Percentiles rank a stretch among this genome's conserved stretches.
Evolutionary conservation across 2,113 vertebrate genomes (phyloP).

Genomic region (Cyphomyrus discorhynchus): DNA sequence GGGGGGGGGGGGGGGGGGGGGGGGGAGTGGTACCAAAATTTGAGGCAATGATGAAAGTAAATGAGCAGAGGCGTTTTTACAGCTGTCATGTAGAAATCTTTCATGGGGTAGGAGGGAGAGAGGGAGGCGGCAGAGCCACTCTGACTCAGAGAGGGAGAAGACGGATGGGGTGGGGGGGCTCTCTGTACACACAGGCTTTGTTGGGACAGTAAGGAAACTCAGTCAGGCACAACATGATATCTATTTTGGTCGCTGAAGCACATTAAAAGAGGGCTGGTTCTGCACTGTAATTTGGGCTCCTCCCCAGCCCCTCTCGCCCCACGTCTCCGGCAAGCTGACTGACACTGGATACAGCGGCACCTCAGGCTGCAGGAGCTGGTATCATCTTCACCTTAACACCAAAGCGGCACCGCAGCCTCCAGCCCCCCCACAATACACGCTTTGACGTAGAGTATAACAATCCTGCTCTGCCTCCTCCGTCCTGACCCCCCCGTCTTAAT

Average conservation of each 20-base stretch:
- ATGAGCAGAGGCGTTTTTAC: background rate
- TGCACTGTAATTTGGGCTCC: constrained; percentile 10
- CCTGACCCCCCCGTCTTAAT: background rate
- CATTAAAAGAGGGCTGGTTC: constrained; percentile 26
- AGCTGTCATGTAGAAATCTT: constrained; percentile 11
- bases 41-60: background rate
- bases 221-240: constrained; percentile 40
- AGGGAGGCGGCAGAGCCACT: background rate
- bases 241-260: constrained; percentile 32
- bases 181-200: constrained; percentile 25
- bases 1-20: background rate
- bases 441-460: background rate
- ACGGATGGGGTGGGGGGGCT: background rate
- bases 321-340: background rate
- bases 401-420: background rate
- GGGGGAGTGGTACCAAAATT: background rate
- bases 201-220: constrained; percentile 27
- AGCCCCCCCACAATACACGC: background rate
- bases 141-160: background rate
- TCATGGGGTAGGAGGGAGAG: background rate
- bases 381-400: background rate
- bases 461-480: background rate
- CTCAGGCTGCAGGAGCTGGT: background rate
- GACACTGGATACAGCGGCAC: background rate
- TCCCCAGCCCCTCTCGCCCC: background rate